A percentile compares a stretch with the other conserved stretches of the same genome.
Evolutionary conservation across 2,888 invertebrate species (phyloP).

Genomic region (Xiphydria camelus): DNA sequence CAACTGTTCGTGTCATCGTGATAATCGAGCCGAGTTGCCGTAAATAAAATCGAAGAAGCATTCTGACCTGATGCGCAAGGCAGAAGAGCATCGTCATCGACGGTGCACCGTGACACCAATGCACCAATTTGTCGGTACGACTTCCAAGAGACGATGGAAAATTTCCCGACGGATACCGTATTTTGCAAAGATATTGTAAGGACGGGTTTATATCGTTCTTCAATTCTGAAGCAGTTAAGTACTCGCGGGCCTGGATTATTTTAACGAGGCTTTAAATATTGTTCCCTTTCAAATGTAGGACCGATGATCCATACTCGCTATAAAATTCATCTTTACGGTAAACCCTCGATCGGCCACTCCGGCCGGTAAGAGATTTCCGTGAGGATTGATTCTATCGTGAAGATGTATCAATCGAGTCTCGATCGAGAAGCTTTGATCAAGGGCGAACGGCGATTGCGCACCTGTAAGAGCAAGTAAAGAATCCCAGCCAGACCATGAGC

Average conservation of each 20-base stretch:
- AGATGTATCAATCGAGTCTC: too few species aligned
- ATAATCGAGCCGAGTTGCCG: too few species aligned
- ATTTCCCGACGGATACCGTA: slow-evolving; percentile 68
- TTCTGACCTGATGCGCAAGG: slow-evolving; percentile 67
- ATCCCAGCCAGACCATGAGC: slow-evolving; percentile 91
- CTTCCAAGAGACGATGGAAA: slow-evolving; percentile 78
- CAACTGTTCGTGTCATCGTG: background rate
- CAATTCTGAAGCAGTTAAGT: slow-evolving; percentile 64
- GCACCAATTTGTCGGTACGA: slow-evolving; percentile 74
- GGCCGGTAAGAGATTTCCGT: too few species aligned
- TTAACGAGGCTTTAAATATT: too few species aligned
- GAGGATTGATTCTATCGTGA: too few species aligned
- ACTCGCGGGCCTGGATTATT: slow-evolving; percentile 60
- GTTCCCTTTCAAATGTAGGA: too few species aligned
- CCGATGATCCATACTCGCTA: too few species aligned
- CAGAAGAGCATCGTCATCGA: slow-evolving; percentile 76
- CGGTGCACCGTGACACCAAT: slow-evolving; percentile 96
- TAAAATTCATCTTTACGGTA: too few species aligned
- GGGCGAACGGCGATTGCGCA: slow-evolving; percentile 45
- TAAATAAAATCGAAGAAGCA: background rate
- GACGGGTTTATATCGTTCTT: slow-evolving; percentile 66
- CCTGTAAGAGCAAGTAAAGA: slow-evolving; percentile 79
- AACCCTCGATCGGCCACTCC: too few species aligned
- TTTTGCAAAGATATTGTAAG: slow-evolving; percentile 65
- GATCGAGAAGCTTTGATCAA: background rate